Conservation (phyloP, 2,113 vertebrate genomes). For the Pollimyrus isidori region DNA sequence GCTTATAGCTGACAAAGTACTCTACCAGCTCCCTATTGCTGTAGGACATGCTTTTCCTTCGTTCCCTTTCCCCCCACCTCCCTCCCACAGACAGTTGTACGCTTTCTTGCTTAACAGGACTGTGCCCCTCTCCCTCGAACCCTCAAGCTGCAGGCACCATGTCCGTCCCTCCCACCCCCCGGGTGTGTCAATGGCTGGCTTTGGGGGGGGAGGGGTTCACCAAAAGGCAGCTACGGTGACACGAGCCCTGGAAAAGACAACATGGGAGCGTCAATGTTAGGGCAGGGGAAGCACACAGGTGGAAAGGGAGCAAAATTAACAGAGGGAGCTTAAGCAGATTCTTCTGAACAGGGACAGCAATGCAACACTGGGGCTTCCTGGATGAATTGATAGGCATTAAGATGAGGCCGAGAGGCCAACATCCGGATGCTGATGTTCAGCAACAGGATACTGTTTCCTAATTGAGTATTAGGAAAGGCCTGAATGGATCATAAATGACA, state of each 20-base stretch:
- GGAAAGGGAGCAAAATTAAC: background rate
- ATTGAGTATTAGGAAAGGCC: background rate
- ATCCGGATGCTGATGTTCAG: background rate
- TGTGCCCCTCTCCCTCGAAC: background rate
- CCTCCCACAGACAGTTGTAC: background rate
- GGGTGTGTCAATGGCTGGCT: background rate
- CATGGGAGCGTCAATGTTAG: background rate
- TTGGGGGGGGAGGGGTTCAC: background rate
- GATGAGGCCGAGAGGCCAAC: background rate
- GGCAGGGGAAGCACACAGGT: background rate
- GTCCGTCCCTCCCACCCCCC: background rate
- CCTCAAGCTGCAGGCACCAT: conserved; percentile 7
- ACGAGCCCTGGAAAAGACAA: background rate
- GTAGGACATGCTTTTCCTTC: conserved; percentile 63
- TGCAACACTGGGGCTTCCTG: background rate
- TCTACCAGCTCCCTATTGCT: conserved; percentile 82
- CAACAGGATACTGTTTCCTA: background rate
- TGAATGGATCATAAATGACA: background rate
- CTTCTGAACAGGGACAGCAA: background rate
- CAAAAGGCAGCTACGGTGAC: background rate
- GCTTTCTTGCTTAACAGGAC: background rate
- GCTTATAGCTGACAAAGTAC: conserved; percentile 87
- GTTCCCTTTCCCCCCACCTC: conserved; percentile 1
- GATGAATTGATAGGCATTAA: background rate
- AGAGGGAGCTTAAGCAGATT: background rate